These are phyloP conservation scores for Collichthys lucidus DNA, from an alignment of 2,113 vertebrate genomes.

Conservation along the genomic window DNA sequence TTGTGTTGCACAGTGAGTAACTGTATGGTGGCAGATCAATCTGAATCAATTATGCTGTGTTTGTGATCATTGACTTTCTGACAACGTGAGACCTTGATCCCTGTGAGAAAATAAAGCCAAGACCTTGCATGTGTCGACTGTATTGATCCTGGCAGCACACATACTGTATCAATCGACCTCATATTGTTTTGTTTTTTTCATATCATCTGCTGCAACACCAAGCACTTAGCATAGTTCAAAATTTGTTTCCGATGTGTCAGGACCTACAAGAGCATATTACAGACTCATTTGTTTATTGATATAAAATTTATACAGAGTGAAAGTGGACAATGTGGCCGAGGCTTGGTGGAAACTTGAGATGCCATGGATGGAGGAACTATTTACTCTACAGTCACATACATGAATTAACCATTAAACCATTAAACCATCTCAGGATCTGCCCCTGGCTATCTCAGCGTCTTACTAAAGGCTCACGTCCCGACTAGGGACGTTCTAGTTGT, in stretches of 20 bases:
- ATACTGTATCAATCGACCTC: constrained; percentile 31
- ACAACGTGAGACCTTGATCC: constrained; percentile 29
- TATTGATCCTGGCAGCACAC: constrained; percentile 42
- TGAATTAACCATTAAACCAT: too few species aligned
- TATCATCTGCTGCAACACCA: background rate
- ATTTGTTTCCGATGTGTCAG: background rate
- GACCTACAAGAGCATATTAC: constrained; percentile 14
- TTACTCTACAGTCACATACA: constrained; percentile 7
- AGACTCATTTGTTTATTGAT: constrained; percentile 33
- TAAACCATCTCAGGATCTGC: too few species aligned
- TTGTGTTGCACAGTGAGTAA: background rate
- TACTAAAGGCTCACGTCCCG: too few species aligned
- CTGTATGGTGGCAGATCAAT: constrained; percentile 40
- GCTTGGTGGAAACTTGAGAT: background rate
- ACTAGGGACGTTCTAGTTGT: too few species aligned
- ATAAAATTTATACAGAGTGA: constrained; percentile 21
- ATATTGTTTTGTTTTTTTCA: constrained; percentile 1
- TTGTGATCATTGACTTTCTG: constrained; percentile 40
- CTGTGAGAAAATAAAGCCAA: constrained; percentile 37
- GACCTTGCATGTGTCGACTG: constrained; percentile 11
- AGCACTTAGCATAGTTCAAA: constrained; percentile 1
- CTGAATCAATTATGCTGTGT: constrained; percentile 32
- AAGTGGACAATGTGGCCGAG: background rate
- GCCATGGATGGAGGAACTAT: background rate
- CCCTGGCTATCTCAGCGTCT: too few species aligned